A percentile compares a stretch with the other conserved stretches of the same genome.
These are phyloP conservation scores for Thereva nobilitata DNA, from an alignment of 2,888 invertebrate genomes.

Conservation along the genomic window DNA sequence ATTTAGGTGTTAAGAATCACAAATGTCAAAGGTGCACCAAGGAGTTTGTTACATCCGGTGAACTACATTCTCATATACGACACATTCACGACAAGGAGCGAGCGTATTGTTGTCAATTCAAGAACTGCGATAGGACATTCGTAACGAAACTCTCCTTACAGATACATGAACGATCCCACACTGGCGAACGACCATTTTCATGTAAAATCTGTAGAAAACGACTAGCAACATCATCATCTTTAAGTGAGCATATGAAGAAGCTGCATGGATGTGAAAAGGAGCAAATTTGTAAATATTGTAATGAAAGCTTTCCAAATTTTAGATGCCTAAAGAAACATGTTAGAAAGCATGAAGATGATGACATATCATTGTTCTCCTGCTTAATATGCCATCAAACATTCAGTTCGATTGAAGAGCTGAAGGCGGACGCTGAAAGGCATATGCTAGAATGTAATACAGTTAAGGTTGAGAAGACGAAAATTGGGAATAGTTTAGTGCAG, in stretches of 20 bases:
- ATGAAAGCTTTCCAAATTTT: constrained; percentile 73
- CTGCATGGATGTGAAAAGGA: constrained; percentile 71
- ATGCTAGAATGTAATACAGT: too few relatives aligned
- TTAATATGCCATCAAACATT: too few relatives aligned
- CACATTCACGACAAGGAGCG: constrained; percentile 53
- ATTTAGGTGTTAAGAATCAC: constrained; percentile 45
- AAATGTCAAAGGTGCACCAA: constrained; percentile 44
- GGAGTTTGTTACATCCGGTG: constrained; percentile 58
- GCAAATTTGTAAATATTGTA: constrained; percentile 75
- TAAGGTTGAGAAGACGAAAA: too few relatives aligned
- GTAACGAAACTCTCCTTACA: constrained; percentile 74
- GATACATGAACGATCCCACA: constrained; percentile 74
- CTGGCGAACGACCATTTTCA: constrained; percentile 70
- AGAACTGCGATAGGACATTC: constrained; percentile 76
- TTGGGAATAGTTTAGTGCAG: too few relatives aligned
- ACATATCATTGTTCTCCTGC: too few relatives aligned
- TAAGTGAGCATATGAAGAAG: constrained; percentile 69
- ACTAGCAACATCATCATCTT: constrained; percentile 59
- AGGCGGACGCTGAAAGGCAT: too few relatives aligned
- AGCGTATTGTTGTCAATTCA: constrained; percentile 65
- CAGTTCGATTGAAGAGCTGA: too few relatives aligned
- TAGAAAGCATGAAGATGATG: constrained; percentile 65
- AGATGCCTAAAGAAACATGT: constrained; percentile 60
- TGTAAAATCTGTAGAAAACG: constrained; percentile 67
- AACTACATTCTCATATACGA: constrained; percentile 65